A percentile compares a stretch with the other conserved stretches of the same genome.
These are phyloP conservation scores for Vanessa cardui DNA, from an alignment of 2,888 invertebrate genomes.

Conservation along the genomic window DNA sequence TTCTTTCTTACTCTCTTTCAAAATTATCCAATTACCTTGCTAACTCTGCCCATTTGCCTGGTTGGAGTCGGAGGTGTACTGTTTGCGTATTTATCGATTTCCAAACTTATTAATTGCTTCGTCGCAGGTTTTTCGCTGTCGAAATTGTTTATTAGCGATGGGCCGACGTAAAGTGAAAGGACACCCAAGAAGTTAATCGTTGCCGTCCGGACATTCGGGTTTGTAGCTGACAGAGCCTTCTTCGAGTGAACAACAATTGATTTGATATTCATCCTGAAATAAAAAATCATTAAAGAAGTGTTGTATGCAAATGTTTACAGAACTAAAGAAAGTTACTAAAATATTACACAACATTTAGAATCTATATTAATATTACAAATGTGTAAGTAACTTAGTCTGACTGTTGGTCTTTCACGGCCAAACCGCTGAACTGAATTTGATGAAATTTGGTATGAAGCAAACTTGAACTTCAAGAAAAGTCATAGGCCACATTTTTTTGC, in stretches of 20 bases:
- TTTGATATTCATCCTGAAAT: constrained; percentile 86
- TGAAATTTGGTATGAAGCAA: no score
- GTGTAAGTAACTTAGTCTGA: no score
- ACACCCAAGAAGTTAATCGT: constrained; percentile 89
- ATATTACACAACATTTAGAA: no score
- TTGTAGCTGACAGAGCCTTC: constrained; percentile 92
- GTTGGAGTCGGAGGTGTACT: constrained; percentile 89
- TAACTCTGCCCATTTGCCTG: constrained; percentile 81
- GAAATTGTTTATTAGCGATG: constrained; percentile 88
- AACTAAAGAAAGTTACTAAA: no score
- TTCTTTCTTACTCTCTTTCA: no score
- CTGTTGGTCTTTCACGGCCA: no score
- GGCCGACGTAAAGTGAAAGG: constrained; percentile 92
- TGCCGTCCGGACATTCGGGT: constrained; percentile 91
- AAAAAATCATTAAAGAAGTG: neutral
- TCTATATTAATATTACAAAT: no score
- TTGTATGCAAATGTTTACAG: no score
- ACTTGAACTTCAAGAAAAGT: no score
- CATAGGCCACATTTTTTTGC: no score
- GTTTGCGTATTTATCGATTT: constrained; percentile 91
- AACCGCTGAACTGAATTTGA: no score
- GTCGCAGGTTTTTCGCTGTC: constrained; percentile 94
- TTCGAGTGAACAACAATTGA: constrained; percentile 89
- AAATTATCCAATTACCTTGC: constrained; percentile 55
- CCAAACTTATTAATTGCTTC: constrained; percentile 91